Conservation (phyloP, 1,140 invertebrate species). For the Lerema accius region DNA sequence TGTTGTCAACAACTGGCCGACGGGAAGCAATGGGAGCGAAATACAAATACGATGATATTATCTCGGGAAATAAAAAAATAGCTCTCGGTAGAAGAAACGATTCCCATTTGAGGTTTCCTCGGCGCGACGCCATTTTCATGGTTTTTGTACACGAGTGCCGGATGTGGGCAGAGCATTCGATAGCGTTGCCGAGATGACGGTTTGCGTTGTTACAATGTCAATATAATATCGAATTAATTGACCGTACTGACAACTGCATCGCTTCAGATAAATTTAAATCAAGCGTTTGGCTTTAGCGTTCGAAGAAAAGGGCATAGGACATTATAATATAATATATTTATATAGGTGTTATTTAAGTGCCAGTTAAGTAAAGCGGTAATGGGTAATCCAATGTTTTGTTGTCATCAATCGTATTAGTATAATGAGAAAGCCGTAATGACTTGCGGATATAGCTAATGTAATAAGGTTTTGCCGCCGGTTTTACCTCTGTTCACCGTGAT, state of each 20-base stretch:
- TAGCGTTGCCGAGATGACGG: slow-evolving; percentile 37
- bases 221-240: slow-evolving; percentile 69
- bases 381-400: slow-evolving; percentile 18
- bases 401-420: slow-evolving; percentile 24
- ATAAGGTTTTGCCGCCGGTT: slow-evolving; percentile 26
- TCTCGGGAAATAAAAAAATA: slow-evolving; percentile 52
- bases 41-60: slow-evolving; percentile 60
- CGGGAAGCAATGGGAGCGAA: slow-evolving; percentile 44
- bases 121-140: slow-evolving; percentile 46
- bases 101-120: slow-evolving; percentile 69
- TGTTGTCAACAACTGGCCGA: slow-evolving; percentile 45
- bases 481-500: slow-evolving; percentile 19
- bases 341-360: not conserved
- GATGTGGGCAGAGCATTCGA: slow-evolving; percentile 57
- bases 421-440: slow-evolving; percentile 29
- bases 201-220: slow-evolving; percentile 55
- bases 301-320: no score
- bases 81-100: slow-evolving; percentile 56
- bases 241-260: slow-evolving; percentile 20
- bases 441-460: slow-evolving; percentile 30
- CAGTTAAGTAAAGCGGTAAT: slow-evolving; percentile 6
- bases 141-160: slow-evolving; percentile 66
- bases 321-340: no score
- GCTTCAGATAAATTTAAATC: no score
- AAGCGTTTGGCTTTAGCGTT: no score